Percentiles rank a stretch among this genome's conserved stretches.
These are phyloP conservation scores for Oasisia sp. DNA, from an alignment of 2,888 invertebrate genomes.

Conservation along the genomic window DNA sequence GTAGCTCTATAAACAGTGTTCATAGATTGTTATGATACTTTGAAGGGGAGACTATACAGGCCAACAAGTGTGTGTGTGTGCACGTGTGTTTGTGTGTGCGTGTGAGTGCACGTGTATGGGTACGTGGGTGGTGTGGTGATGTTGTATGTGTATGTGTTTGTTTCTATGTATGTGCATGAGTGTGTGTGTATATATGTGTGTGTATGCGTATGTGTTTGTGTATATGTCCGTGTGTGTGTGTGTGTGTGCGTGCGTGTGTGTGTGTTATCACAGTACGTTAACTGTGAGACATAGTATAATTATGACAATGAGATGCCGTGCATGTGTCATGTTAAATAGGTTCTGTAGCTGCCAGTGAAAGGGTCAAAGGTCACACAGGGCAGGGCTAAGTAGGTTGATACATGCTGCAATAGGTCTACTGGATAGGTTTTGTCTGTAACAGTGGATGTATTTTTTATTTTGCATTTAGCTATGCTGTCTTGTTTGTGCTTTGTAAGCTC, in stretches of 20 bases:
- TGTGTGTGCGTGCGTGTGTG: no score
- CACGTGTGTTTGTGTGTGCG: no score
- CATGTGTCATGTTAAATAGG: neutral
- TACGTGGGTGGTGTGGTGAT: no score
- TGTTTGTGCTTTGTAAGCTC: no score
- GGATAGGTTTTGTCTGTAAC: neutral
- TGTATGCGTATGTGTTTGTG: no score
- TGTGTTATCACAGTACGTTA: neutral
- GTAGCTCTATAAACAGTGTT: no score
- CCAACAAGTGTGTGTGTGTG: neutral
- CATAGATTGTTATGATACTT: neutral
- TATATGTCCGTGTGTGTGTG: no score
- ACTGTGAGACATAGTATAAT: neutral
- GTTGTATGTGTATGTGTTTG: no score
- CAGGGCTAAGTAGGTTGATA: neutral
- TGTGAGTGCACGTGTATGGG: no score
- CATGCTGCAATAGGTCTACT: neutral
- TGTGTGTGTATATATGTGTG: no score
- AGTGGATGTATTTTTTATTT: neutral
- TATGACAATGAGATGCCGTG: neutral
- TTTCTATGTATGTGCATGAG: no score
- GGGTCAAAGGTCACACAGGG: neutral
- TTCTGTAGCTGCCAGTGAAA: neutral
- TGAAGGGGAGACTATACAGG: neutral
- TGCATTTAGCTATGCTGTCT: no score